Conservation (phyloP, 2,888 invertebrate species). For the Callyntrura guangdongensis region DNA sequence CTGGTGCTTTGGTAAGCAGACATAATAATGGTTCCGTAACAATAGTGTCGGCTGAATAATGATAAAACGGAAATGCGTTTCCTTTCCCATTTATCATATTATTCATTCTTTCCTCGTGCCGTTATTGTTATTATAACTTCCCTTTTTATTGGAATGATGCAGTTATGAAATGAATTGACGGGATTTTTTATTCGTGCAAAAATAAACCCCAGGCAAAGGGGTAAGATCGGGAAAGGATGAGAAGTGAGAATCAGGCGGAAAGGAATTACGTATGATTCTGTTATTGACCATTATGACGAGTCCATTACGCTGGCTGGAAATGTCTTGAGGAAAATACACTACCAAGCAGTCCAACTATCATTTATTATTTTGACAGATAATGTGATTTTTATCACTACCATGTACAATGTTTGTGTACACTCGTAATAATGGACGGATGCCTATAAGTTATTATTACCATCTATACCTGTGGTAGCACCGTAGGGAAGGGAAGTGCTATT, state of each 20-base stretch:
- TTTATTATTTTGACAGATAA: conserved; percentile 52
- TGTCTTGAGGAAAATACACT: conserved; percentile 34
- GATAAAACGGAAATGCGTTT: conserved; percentile 37
- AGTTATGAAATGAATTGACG: conserved; percentile 43
- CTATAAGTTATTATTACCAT: too few species aligned
- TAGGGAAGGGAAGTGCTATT: too few species aligned
- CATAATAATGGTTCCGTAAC: not conserved
- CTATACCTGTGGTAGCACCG: too few species aligned
- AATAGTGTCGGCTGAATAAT: conserved; percentile 19
- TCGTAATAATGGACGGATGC: not conserved
- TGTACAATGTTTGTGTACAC: not conserved
- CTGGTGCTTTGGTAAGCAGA: conserved; percentile 90
- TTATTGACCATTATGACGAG: conserved; percentile 58
- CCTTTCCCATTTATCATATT: conserved; percentile 59
- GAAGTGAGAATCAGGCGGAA: not conserved
- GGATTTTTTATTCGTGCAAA: conserved; percentile 16
- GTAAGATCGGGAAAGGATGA: not conserved
- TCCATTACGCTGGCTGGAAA: conserved; percentile 11
- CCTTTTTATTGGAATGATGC: conserved; percentile 53
- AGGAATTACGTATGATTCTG: conserved; percentile 36
- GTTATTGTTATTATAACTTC: conserved; percentile 56
- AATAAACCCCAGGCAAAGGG: not conserved
- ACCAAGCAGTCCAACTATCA: not conserved
- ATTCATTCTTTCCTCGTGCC: conserved; percentile 6
- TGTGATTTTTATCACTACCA: not conserved